phyloP scores from a whole-genome alignment of 2,797 vertebrate species.

The Anisognathus igniventris region DNA sequence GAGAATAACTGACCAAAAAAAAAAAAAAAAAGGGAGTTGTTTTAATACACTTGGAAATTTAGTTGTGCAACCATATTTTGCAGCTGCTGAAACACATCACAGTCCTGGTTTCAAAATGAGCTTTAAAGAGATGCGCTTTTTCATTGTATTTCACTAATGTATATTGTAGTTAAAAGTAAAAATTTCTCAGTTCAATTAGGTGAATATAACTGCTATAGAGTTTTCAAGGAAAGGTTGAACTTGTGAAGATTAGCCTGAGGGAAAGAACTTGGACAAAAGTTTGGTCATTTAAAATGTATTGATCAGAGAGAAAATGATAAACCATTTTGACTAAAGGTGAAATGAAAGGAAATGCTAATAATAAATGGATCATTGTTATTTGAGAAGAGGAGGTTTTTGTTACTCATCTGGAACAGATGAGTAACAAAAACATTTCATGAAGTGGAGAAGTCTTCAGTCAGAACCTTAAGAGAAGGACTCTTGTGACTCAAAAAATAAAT shows the following conservation, averaged over 20 bases:
- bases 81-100: neutral
- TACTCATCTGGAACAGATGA: neutral
- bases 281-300: neutral
- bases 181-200: neutral
- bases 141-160: neutral
- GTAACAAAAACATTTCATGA: neutral
- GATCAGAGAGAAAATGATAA: neutral
- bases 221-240: neutral
- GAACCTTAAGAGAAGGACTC: neutral
- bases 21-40: neutral
- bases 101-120: neutral
- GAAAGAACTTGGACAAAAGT: neutral
- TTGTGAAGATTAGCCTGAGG: neutral
- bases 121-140: neutral
- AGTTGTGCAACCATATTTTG: neutral
- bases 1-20: neutral
- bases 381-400: neutral
- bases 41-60: neutral
- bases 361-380: neutral
- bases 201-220: neutral
- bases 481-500: neutral
- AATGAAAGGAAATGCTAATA: neutral
- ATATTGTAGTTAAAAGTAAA: neutral
- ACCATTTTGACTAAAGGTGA: neutral
- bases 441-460: neutral